These are phyloP conservation scores for Cepaea hortensis DNA, from an alignment of 2,888 invertebrate species.

Conservation along the genomic window DNA sequence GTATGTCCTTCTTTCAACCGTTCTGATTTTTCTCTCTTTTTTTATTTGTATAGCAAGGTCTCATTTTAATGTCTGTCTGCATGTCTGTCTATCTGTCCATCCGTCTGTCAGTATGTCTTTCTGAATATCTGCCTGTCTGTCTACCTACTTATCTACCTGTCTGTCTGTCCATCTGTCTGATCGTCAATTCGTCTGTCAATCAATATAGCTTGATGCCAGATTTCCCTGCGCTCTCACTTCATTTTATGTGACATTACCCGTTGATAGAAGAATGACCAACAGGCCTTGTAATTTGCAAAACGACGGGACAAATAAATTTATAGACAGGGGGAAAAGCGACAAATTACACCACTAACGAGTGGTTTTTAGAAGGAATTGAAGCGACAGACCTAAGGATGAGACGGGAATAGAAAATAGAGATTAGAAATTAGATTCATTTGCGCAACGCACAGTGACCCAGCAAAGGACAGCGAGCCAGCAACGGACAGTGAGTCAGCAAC, in stretches of 20 bases:
- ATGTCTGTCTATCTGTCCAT: background rate
- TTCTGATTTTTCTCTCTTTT: background rate
- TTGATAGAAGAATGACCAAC: background rate
- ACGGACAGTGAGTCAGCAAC: no score
- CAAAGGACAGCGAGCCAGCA: no score
- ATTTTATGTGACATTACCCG: background rate
- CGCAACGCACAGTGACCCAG: no score
- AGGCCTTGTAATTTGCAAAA: no score
- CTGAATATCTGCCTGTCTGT: background rate
- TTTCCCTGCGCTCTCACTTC: background rate
- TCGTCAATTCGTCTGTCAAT: background rate
- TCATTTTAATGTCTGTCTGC: background rate
- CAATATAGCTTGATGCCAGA: background rate
- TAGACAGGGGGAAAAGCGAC: no score
- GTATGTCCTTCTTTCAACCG: background rate
- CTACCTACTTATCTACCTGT: background rate
- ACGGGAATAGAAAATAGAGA: no score
- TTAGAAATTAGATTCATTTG: no score
- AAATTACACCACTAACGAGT: no score
- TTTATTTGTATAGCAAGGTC: background rate
- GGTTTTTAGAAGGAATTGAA: no score
- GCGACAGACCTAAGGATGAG: no score
- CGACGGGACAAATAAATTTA: no score
- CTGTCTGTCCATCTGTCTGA: background rate
- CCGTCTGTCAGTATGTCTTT: background rate